A percentile compares a stretch with the other conserved stretches of the same genome.
Evolutionary conservation across 1,140 invertebrate genomes (phyloP).

Genomic region (Theocolax elegans): DNA sequence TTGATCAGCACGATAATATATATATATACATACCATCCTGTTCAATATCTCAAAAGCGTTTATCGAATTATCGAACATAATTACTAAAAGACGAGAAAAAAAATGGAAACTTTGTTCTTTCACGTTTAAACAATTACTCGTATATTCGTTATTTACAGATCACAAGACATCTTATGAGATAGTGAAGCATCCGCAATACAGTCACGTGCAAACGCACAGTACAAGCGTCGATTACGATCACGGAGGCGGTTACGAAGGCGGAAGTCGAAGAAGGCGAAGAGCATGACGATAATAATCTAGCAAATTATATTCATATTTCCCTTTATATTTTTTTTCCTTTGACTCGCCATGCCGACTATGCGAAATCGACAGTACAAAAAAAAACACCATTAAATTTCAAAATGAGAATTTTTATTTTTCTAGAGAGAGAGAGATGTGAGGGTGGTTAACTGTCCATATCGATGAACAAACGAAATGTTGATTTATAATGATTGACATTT

Average conservation of each 20-base stretch:
- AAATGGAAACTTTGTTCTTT: too few relatives aligned
- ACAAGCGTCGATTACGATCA: slow-evolving; percentile 77
- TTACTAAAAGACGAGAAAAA: too few relatives aligned
- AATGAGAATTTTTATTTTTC: too few relatives aligned
- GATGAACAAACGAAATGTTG: too few relatives aligned
- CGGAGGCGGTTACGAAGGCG: slow-evolving; percentile 73
- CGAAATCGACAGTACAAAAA: slow-evolving; percentile 31
- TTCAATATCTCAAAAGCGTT: too few relatives aligned
- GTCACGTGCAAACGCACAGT: slow-evolving; percentile 80
- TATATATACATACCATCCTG: too few relatives aligned
- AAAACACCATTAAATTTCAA: background rate
- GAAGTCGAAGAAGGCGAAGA: slow-evolving; percentile 54
- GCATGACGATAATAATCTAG: slow-evolving; percentile 41
- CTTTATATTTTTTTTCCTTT: slow-evolving; percentile 63
- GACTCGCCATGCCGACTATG: slow-evolving; percentile 4
- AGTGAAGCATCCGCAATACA: slow-evolving; percentile 84
- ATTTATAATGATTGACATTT: too few relatives aligned
- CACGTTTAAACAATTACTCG: too few relatives aligned
- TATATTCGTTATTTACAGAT: slow-evolving; percentile 54
- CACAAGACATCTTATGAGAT: slow-evolving; percentile 84
- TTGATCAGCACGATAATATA: too few relatives aligned
- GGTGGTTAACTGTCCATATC: too few relatives aligned
- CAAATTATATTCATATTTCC: slow-evolving; percentile 52
- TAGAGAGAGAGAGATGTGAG: too few relatives aligned
- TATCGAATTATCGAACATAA: too few relatives aligned